These are phyloP conservation scores for Isurus oxyrinchus DNA, from an alignment of 2,113 vertebrate species.

Conservation along the genomic window DNA sequence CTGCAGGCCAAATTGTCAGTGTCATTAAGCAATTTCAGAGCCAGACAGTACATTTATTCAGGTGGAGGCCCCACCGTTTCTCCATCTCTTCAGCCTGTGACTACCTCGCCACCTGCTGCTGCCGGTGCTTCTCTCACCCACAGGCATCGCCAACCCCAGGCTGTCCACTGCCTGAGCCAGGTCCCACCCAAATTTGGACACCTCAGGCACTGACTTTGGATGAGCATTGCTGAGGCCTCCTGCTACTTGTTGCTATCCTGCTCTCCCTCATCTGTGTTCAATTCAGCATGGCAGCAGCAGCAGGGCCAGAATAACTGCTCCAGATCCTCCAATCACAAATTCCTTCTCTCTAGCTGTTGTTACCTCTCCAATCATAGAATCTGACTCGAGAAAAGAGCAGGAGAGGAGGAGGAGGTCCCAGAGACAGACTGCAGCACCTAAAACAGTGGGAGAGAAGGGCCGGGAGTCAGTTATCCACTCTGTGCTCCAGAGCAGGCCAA, in stretches of 20 bases:
- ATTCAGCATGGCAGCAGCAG: neutral
- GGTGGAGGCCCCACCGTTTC: neutral
- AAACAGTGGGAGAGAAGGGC: too few species aligned
- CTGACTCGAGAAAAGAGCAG: too few species aligned
- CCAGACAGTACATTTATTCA: neutral
- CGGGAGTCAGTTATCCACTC: too few species aligned
- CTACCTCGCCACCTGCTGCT: neutral
- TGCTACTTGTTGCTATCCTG: neutral
- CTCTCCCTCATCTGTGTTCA: neutral
- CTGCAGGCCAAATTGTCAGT: neutral
- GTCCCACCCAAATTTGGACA: neutral
- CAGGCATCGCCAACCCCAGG: neutral
- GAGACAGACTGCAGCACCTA: too few species aligned
- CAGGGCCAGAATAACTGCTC: neutral
- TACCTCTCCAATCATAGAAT: neutral
- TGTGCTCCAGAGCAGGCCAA: too few species aligned
- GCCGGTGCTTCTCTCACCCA: neutral
- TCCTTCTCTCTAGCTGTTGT: too few species aligned
- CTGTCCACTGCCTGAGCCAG: neutral
- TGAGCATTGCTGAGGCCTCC: neutral
- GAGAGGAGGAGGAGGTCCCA: too few species aligned
- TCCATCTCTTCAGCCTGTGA: neutral
- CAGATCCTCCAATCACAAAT: neutral
- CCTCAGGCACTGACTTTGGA: neutral
- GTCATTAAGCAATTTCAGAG: neutral